Evolutionary conservation across 2,113 vertebrate species (phyloP), one percentile per base, ranked within the genome.

Genomic region (Dipodomys spectabilis): DNA sequence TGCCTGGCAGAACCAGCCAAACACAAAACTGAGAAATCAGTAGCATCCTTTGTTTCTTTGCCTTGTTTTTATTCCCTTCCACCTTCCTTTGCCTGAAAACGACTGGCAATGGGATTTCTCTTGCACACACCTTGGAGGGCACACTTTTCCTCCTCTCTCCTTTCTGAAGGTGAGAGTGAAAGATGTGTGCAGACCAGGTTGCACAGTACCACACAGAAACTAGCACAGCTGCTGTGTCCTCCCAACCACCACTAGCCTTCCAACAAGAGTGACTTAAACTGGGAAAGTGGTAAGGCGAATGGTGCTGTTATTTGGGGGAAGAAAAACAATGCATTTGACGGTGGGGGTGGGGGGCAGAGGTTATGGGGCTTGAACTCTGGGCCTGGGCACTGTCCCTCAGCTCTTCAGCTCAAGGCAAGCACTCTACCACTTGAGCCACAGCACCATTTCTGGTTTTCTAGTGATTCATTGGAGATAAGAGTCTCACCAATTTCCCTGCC

Each of bases 211-310:
- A 77, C 69, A 88, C 91, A 95, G 95, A 95, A 71, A 95, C 75
- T 49, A 39, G 39, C 39, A 89, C 82, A 84, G 94, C 88, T 94
- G 81, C 96, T 97, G 95, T 97, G 95, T 96, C 96, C 96, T 94
- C 87, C 82, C 45, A 39, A 39, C 39, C 39, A 39, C 78, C 44
- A n/a, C 92, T 91, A 91, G 67, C 74, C 89, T 94, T 96, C 39
- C 5, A 39, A 39, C 39, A 39, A 93, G 32, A 95, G 82, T 93
- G 85, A 75, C 84, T 95, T 82, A 44, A 60, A 27, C 15, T 65
- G 93, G 82, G 92, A 92, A 91, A 94, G 65, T 35, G 72, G 86
- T 39, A 39, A 93, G 89, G 72, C 89, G 80, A 73, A 60, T 57
- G 32, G 67, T 68, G 53, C 78, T 23, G 2, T 83, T 45, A 83